phyloP scores from a whole-genome alignment of 2,113 vertebrate genomes.

The Recurvirostra avosetta region DNA sequence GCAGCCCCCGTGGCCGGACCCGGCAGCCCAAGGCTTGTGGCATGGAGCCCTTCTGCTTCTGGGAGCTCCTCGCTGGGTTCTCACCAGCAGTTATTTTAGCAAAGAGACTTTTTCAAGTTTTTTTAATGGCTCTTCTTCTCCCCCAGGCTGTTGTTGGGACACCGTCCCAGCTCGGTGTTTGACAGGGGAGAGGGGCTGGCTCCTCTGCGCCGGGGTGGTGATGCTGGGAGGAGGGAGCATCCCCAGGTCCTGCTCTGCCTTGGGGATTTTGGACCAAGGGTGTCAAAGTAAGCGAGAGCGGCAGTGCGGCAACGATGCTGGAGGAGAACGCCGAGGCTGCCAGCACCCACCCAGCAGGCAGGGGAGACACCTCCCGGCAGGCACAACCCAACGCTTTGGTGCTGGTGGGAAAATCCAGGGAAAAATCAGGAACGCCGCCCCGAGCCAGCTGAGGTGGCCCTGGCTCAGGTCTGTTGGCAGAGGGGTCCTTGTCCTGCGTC shows the following conservation, averaged over 20 bases:
- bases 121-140: background rate
- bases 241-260: background rate
- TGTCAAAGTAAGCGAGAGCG: background rate
- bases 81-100: background rate
- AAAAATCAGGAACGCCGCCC: background rate
- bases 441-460: rapidly evolving
- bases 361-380: background rate
- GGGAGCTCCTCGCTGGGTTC: background rate
- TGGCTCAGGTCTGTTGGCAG: background rate
- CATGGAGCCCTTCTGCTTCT: background rate
- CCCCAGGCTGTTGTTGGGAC: background rate
- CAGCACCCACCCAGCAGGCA: background rate
- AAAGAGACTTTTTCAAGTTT: background rate
- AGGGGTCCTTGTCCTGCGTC: background rate
- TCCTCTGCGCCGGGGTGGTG: rapidly evolving
- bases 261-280: background rate
- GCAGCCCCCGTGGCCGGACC: rapidly evolving
- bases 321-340: background rate
- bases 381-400: background rate
- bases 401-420: background rate
- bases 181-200: rapidly evolving
- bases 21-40: background rate
- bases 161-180: background rate
- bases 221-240: background rate
- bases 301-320: background rate